These are phyloP conservation scores for Sus cebifrons DNA, from an alignment of 2,797 vertebrate genomes.

Conservation along the genomic window DNA sequence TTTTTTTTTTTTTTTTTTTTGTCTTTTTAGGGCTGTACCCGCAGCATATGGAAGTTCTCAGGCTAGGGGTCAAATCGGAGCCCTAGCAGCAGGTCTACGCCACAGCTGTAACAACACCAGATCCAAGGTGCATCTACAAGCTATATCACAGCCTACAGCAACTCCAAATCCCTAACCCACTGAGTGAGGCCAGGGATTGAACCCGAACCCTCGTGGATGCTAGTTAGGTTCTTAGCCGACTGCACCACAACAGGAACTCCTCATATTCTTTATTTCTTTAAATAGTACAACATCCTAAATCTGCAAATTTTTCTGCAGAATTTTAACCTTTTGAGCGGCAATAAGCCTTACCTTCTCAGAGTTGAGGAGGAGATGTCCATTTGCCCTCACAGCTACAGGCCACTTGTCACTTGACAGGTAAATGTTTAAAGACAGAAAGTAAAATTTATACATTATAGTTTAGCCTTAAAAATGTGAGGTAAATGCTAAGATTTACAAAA, in stretches of 20 bases:
- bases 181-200: no score
- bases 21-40: no score
- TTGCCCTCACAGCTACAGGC: slow-evolving; percentile 97
- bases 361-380: slow-evolving; percentile 98
- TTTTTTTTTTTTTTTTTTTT: not conserved
- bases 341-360: slow-evolving; percentile 95
- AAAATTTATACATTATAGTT: slow-evolving; percentile 48
- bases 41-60: no score
- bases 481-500: slow-evolving; percentile 15
- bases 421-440: slow-evolving; percentile 66
- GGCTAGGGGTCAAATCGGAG: no score
- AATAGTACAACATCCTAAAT: not conserved
- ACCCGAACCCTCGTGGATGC: no score
- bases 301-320: not conserved
- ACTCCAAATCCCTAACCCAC: no score
- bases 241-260: no score
- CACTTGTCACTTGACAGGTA: slow-evolving; percentile 94
- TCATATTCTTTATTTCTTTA: not conserved
- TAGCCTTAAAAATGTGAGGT: slow-evolving; percentile 50
- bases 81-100: no score
- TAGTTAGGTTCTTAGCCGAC: no score
- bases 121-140: no score
- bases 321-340: not conserved
- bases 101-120: no score
- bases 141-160: no score